A percentile compares a stretch with the other conserved stretches of the same genome.
phyloP scores from a whole-genome alignment of 1,140 invertebrate species.

The Subanguina moxae region DNA sequence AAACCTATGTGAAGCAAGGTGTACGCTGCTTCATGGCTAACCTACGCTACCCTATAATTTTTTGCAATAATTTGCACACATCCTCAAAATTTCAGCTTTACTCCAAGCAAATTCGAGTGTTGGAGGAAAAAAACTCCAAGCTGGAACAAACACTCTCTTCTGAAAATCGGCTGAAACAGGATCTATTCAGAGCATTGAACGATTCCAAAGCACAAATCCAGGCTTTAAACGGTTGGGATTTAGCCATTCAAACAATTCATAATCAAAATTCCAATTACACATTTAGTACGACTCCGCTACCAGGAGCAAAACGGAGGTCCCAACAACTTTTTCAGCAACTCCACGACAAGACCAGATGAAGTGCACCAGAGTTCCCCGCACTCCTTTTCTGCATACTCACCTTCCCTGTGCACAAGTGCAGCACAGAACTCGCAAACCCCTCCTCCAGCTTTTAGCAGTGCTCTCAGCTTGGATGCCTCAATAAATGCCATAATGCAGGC shows the following conservation, averaged over 20 bases:
- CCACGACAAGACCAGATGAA: neutral
- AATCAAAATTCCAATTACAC: slow-evolving; percentile 3
- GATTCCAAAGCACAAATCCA: slow-evolving; percentile 47
- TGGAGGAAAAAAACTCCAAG: slow-evolving; percentile 33
- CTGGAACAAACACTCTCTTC: slow-evolving; percentile 44
- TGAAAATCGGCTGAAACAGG: slow-evolving; percentile 43
- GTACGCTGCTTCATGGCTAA: too few species aligned
- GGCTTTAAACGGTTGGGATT: slow-evolving; percentile 24
- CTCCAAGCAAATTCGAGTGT: slow-evolving; percentile 23
- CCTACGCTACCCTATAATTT: too few species aligned
- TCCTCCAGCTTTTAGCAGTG: neutral
- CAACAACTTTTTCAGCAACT: neutral
- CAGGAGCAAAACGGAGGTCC: neutral
- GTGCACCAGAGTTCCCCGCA: neutral
- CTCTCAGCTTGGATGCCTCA: neutral
- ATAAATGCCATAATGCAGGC: slow-evolving; percentile 11
- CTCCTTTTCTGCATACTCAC: slow-evolving; percentile 6
- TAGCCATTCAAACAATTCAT: slow-evolving; percentile 13
- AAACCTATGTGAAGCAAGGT: too few species aligned
- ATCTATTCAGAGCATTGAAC: slow-evolving; percentile 42
- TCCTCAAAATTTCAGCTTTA: slow-evolving; percentile 29
- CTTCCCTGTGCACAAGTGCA: neutral
- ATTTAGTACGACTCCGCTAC: neutral
- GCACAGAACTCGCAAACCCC: slow-evolving; percentile 4
- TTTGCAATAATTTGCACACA: too few species aligned